Base-by-base conservation (phyloP, 2,888 invertebrate genomes). In the Metacarcinus magister region DNA sequence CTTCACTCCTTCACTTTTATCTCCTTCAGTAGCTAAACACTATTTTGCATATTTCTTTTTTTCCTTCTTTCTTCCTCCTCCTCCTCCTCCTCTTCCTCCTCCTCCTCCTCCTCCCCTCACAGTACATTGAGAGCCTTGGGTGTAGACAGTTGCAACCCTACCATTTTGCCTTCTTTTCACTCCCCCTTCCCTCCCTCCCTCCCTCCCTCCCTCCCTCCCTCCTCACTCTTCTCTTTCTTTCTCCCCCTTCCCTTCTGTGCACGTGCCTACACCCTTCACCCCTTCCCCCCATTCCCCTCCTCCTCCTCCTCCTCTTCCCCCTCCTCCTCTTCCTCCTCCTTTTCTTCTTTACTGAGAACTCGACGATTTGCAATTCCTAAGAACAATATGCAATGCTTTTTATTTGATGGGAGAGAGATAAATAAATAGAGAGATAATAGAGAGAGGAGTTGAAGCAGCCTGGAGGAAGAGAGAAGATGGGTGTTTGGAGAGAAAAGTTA, bases 251-350 rank as follows among this genome's bases (percentile, higher is more conserved):
- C 32, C 32, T 28, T 82, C 5, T 32, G 32, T 82, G 8, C 32
- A 82, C 7, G 32, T 32, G 32, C 8, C 28, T 8, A 82, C 32
- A 19, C 32, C 32, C 32, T 82, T 82, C 82, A 7, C 32, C 13
- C 32, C 82, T 82, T 32, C 82, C 32, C 82, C 82, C 32, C 32
- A 2, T 82, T 32, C 82, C 32, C 32, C 82, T 82, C 82, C 32
- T 82, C 82, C 82, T 82, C 32, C 82, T 82, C 82, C 82, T 82
- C 82, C 82, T 82, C 82, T 13, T 82, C 32, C 82, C 32, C 82
- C 82, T 82, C 82, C 32, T 82, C 32, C 82, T 91, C 43, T 19
- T 46, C 43, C 43, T 75, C 75, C 44, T 44, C 91, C 46, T 92
- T 32, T 2, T 32, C 82, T 32, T 82, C 82, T 32, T 82, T 32